A percentile compares a stretch with the other conserved stretches of the same genome.
Evolutionary conservation across 2,797 vertebrate species (phyloP).

Genomic region (Acomys russatus): DNA sequence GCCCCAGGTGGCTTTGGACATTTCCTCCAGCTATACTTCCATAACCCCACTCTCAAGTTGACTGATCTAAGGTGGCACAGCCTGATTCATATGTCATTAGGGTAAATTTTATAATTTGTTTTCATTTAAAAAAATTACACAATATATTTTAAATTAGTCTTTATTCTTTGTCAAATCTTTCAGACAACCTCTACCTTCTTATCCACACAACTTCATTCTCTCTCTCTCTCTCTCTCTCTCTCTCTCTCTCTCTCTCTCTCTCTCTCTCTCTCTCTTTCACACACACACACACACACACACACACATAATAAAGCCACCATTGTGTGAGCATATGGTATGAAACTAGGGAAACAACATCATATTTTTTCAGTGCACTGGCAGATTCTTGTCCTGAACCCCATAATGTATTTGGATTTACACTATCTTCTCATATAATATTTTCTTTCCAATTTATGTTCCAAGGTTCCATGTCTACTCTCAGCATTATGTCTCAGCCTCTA

Average conservation of each 20-base stretch:
- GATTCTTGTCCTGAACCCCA: not conserved
- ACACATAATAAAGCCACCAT: not conserved
- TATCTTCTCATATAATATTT: not conserved
- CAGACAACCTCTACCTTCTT: not conserved
- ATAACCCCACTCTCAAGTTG: too few species aligned
- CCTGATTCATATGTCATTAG: not conserved
- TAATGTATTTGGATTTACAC: not conserved
- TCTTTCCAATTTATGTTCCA: not conserved
- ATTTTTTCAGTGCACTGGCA: not conserved
- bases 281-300: too few species aligned
- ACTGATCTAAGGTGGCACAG: too few species aligned
- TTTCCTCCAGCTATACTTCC: too few species aligned
- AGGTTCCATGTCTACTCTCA: not conserved
- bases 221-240: not conserved
- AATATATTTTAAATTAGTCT: too few species aligned
- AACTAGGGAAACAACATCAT: not conserved
- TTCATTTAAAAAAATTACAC: not conserved
- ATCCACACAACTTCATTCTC: not conserved
- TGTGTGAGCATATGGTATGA: not conserved
- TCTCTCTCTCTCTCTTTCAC: too few species aligned
- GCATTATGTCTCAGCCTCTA: not conserved
- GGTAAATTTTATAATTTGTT: not conserved
- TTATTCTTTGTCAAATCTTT: not conserved
- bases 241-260: too few species aligned
- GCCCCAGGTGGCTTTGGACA: too few species aligned